Conservation (phyloP, 2,113 vertebrate genomes). For the Carollia perspicillata region DNA sequence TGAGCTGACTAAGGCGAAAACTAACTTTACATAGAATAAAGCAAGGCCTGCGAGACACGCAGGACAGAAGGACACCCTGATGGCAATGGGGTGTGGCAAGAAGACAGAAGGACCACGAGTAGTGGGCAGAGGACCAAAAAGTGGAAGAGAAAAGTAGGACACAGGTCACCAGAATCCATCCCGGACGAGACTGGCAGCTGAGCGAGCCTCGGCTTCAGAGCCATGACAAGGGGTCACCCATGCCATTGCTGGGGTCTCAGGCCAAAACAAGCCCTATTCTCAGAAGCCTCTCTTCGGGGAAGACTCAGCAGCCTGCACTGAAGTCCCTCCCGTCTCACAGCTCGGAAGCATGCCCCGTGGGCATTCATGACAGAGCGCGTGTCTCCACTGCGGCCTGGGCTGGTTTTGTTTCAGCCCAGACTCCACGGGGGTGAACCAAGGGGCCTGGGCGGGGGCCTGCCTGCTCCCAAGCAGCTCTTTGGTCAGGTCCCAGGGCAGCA, state of each 20-base stretch:
- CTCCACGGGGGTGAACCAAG: neutral
- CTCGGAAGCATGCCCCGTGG: neutral
- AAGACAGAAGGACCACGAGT: neutral
- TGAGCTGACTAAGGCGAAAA: neutral
- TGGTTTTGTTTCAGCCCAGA: neutral
- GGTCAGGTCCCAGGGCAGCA: neutral
- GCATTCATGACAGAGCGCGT: neutral
- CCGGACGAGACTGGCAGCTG: neutral
- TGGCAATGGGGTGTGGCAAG: neutral
- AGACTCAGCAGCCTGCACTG: neutral
- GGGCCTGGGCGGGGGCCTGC: neutral
- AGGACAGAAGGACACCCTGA: neutral
- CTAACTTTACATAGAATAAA: neutral
- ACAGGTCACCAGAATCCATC: neutral
- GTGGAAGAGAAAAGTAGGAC: neutral
- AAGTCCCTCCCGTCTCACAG: neutral
- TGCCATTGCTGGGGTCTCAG: rapidly evolving
- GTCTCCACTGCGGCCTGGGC: neutral
- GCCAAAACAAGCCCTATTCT: neutral
- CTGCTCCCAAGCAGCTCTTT: neutral
- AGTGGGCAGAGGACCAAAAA: neutral
- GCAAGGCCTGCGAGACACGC: neutral
- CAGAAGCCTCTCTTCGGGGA: neutral
- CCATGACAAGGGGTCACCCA: neutral
- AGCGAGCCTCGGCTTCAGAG: neutral